Conservation (phyloP, 1,140 invertebrate species). For the Achroia grisella region DNA sequence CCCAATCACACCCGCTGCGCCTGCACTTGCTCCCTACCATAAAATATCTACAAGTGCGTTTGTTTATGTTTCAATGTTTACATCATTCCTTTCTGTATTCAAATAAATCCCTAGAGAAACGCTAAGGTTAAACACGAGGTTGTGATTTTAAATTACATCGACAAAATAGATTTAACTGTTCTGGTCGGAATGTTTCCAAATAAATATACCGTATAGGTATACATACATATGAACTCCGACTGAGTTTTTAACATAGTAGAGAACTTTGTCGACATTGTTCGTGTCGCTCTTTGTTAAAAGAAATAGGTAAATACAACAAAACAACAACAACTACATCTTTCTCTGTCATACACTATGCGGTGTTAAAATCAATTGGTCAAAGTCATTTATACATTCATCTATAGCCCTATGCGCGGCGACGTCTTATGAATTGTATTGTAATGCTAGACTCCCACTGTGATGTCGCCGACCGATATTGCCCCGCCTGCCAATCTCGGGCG, state of each 20-base stretch:
- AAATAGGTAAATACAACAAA: conserved; percentile 23
- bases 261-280: too few relatives aligned
- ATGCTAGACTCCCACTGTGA: conserved; percentile 48
- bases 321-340: conserved; percentile 22
- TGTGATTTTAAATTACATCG: conserved; percentile 9
- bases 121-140: conserved; percentile 18
- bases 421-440: conserved; percentile 47
- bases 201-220: too few relatives aligned
- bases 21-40: conserved; percentile 56
- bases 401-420: conserved; percentile 22
- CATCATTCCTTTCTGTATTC: conserved; percentile 31
- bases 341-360: conserved; percentile 31
- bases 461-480: conserved; percentile 34
- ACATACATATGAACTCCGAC: too few relatives aligned
- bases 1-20: conserved; percentile 26
- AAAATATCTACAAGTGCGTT: conserved; percentile 53
- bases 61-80: conserved; percentile 63
- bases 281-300: too few relatives aligned
- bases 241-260: too few relatives aligned
- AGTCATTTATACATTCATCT: conserved; percentile 49
- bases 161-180: conserved; percentile 3
- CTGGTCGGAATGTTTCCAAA: too few relatives aligned
- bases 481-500: conserved; percentile 28
- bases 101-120: conserved; percentile 25
- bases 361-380: conserved; percentile 67